Evolutionary conservation across 2,888 invertebrate genomes (phyloP), one percentile per base, ranked within the genome.

Genomic region (Seira musarum): DNA sequence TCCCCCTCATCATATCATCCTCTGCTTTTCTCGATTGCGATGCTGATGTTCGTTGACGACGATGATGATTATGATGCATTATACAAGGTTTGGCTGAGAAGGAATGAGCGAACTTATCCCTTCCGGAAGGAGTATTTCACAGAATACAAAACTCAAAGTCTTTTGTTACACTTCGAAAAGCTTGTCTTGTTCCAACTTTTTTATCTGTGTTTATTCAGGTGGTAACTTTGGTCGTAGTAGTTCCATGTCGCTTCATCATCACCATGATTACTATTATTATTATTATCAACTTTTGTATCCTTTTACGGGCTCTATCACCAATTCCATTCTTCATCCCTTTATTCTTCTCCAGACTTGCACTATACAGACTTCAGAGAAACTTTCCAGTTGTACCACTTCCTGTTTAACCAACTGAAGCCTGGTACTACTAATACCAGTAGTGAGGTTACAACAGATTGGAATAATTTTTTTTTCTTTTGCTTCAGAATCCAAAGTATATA

Each of bases 141-240:
- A n/a, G 49, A 60, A 60, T 60, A 60, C 60, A 60, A 60, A n/a
- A 30, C 30, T 30, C 22, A 21, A 60, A 60, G 60, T 21, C 22
- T 60, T 60, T 60, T 60, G 60, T 60, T 60, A 60, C 60, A 60
- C 22, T 60, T 60, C 5, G 15, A 60, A 60, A 60, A n/a, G 46
- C 17, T 15, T 74, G 49, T 67, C 77, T 81, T 77, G 72, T 72
- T 69, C 40, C 74, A 75, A 79, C 78, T 83, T 84, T 60, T 60
- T 86, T 86, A 86, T 86, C 86, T 86, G 71, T 86, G 84, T 86
- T 86, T 86, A 85, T 85, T 86, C 86, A 86, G 86, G 84, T 86
- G 86, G 82, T 69, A 83, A 80, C 73, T 81, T 81, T 67, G 61
- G 30, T 68, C 66, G 24, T 30, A 46, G 15, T 67, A 65, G 49